A percentile compares a stretch with the other conserved stretches of the same genome.
Evolutionary conservation across 2,888 invertebrate species (phyloP).

Genomic region (Morpho deidamia): DNA sequence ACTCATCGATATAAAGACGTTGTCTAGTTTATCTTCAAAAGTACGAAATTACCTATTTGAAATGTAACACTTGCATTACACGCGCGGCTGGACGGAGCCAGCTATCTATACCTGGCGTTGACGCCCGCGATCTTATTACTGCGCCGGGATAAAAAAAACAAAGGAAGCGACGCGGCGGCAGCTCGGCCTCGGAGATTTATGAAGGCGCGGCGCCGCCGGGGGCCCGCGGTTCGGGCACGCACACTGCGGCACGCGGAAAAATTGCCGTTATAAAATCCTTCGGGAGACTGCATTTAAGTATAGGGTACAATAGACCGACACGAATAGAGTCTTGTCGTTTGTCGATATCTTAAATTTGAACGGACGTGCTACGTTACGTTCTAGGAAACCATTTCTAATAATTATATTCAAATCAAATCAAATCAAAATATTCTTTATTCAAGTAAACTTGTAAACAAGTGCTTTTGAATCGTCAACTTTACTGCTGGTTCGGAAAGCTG

Average conservation of each 20-base stretch:
- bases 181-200: constrained; percentile 60
- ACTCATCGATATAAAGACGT: background rate
- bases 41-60: constrained; percentile 2
- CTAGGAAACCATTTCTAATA: no score
- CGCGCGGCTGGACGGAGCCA: constrained; percentile 29
- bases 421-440: no score
- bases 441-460: no score
- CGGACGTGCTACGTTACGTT: no score
- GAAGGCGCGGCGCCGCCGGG: constrained; percentile 67
- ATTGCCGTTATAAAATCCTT: background rate
- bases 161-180: constrained; percentile 46
- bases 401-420: no score
- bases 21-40: constrained; percentile 4
- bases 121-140: constrained; percentile 70
- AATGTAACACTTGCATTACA: constrained; percentile 27
- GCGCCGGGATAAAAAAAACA: constrained; percentile 57
- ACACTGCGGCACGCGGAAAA: constrained; percentile 23
- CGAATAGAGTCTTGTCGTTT: no score
- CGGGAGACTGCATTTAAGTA: background rate
- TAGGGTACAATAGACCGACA: no score
- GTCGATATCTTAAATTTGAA: no score
- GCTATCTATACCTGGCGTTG: constrained; percentile 65
- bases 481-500: no score
- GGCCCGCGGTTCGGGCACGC: constrained; percentile 37
- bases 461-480: no score